Conservation (phyloP, 2,797 vertebrate genomes). For the Cephalopachus bancanus region DNA sequence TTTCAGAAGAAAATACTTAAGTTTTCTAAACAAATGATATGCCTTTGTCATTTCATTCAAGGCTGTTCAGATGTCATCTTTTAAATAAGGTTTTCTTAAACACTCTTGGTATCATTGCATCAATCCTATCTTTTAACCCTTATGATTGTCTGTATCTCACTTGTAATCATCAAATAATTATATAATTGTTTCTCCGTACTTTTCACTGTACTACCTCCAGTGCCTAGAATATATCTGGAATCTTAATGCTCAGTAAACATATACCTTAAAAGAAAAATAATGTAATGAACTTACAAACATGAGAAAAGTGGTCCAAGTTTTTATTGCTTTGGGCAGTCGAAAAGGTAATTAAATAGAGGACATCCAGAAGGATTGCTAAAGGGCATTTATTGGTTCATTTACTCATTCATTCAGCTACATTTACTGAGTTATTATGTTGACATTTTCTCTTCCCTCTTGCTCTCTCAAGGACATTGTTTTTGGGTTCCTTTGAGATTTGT, state of each 20-base stretch:
- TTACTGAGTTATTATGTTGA: neutral
- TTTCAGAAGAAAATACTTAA: constrained; percentile 13
- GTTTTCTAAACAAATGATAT: neutral
- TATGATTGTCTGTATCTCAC: neutral
- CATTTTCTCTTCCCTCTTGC: neutral
- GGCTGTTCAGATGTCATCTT: neutral
- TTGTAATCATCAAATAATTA: neutral
- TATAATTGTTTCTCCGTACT: neutral
- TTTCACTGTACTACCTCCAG: neutral
- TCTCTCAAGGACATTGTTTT: neutral
- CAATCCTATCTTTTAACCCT: neutral
- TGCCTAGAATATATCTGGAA: neutral
- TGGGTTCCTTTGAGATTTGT: neutral
- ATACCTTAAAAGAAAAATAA: neutral
- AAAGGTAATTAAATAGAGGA: constrained; percentile 55
- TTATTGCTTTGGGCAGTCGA: constrained; percentile 17
- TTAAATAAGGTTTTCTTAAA: neutral
- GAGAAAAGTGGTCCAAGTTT: constrained; percentile 21
- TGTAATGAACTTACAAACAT: neutral
- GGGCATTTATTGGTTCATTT: constrained; percentile 56
- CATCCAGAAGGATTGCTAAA: neutral
- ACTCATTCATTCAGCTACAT: constrained; percentile 40
- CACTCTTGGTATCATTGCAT: neutral
- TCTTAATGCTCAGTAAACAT: neutral
- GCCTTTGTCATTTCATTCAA: neutral